These are phyloP conservation scores for Ciconia nigra DNA, from an alignment of 2,797 vertebrate genomes.

Conservation along the genomic window DNA sequence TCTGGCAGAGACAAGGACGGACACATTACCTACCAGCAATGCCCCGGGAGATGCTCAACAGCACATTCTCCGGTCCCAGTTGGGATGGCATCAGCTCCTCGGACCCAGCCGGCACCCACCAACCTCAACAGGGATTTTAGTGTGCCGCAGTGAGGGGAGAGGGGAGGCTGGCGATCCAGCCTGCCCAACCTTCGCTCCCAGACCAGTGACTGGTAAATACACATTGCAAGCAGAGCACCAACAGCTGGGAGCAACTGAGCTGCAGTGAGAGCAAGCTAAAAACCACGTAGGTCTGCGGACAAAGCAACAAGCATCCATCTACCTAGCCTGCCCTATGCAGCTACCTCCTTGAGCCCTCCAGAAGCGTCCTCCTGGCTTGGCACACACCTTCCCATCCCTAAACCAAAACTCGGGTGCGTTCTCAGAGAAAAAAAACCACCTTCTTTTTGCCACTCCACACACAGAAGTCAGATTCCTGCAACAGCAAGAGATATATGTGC, in stretches of 20 bases:
- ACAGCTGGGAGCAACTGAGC: not conserved
- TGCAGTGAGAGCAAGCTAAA: not conserved
- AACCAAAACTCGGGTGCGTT: accelerated
- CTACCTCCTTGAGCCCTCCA: not conserved
- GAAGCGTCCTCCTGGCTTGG: not conserved
- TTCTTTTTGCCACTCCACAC: not conserved
- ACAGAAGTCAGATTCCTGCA: not conserved
- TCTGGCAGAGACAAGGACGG: not conserved
- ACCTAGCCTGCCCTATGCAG: not conserved
- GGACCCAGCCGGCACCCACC: not conserved
- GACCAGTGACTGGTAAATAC: accelerated
- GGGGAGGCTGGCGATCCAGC: not conserved
- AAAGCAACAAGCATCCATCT: not conserved
- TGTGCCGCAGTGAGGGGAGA: not conserved
- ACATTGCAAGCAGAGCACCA: accelerated
- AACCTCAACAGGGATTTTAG: not conserved
- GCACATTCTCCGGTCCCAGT: accelerated
- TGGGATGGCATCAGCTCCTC: accelerated
- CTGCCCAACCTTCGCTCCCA: accelerated
- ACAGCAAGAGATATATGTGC: not conserved
- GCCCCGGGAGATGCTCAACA: not conserved
- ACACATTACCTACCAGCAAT: accelerated
- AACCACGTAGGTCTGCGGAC: accelerated
- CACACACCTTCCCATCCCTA: not conserved
- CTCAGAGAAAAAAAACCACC: accelerated